Base-by-base conservation (phyloP, 2,113 vertebrate genomes). In the Chamaea fasciata region DNA sequence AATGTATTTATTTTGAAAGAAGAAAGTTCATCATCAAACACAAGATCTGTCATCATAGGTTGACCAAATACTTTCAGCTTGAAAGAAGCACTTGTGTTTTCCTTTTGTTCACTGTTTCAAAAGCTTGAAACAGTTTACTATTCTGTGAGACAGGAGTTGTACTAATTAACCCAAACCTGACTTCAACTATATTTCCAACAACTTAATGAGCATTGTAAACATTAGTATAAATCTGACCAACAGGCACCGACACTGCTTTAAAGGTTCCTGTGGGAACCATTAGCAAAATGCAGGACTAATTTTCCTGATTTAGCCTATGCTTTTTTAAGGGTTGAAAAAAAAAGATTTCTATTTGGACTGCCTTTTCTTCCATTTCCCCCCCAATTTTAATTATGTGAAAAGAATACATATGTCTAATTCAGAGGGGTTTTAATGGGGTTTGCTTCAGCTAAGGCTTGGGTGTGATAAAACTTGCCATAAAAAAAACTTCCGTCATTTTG, bases 351-450 rank as follows among this genome's bases (percentile, higher is more conserved):
- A 10, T 57, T 57, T 57, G 10, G n/a, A 35, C 12, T 46, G 9
- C 0, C 0, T 21, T 7, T 24, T 30, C 52, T 20, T 12, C 5
- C 4, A 30, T 52, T 52, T 22, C 16, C 0, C 2, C 2, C 3
- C 2, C 3, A 1, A 4, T 37, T 77, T 57, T 59, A 37, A 19
- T 77, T 65, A 18, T 15, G 2, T 7, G 63, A 31, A 27, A 89
- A 62, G 5, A 55, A 64, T 1, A 17, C 15, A n/a, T 19, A 33
- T 35, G 13, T 52, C 23, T 52, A 44, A 73, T 81, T 86, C 11
- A 53, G 35, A 55, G 7, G 4, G 1, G 1, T 1, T n/a, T 71
- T 42, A 80, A 63, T 35, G 11, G 15, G 11, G 23, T 74, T 78
- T 53, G 24, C 13, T 62, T 35, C 60, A 62, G 6, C 3, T 77